Conservation (phyloP, 1,140 invertebrate genomes). For the Ceratina japonica region DNA sequence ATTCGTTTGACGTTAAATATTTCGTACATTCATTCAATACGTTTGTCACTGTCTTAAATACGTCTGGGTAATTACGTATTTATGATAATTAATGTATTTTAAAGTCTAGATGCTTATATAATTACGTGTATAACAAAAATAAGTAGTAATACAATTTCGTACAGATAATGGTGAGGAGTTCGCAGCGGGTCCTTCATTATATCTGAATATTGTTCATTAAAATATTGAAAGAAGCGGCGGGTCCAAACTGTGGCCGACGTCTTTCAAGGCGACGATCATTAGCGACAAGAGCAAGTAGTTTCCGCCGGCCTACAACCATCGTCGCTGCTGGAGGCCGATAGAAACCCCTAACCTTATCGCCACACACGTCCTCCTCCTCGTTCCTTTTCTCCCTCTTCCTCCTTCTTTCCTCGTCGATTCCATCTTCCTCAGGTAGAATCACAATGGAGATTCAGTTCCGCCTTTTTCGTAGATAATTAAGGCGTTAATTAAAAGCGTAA, state of each 20-base stretch:
- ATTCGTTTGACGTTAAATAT: no score
- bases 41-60: no score
- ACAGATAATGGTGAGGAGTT: no score
- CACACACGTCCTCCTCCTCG: constrained; percentile 27
- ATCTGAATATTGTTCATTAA: neutral
- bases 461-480: neutral
- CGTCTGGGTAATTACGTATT: no score
- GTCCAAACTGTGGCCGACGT: neutral
- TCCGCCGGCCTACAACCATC: constrained; percentile 93
- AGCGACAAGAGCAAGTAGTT: constrained; percentile 88
- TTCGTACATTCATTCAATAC: no score
- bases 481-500: neutral
- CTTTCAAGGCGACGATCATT: constrained; percentile 65
- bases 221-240: neutral
- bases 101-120: no score
- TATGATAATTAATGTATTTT: no score
- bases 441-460: neutral
- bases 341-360: constrained; percentile 87
- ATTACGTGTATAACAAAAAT: no score
- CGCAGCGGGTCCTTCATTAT: neutral
- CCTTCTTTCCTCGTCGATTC: neutral
- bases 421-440: constrained; percentile 33
- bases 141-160: no score
- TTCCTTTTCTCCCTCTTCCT: constrained; percentile 2
- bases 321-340: constrained; percentile 93